These are phyloP conservation scores for Choloepus hoffmanni DNA, from an alignment of 2,113 vertebrate genomes.

Conservation along the genomic window DNA sequence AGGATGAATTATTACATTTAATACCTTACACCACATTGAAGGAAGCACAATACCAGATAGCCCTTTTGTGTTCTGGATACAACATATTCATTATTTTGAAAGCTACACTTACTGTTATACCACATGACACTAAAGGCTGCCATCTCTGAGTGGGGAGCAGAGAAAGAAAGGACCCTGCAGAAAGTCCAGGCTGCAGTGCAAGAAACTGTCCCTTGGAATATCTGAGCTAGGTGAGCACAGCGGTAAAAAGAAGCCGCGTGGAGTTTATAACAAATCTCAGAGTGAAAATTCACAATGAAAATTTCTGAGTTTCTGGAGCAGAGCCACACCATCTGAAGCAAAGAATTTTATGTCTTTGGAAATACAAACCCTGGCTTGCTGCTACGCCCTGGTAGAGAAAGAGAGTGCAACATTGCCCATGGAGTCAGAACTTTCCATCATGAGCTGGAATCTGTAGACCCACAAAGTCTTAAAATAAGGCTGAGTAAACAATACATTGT, in stretches of 20 bases:
- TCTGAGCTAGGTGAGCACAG: background rate
- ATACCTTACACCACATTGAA: background rate
- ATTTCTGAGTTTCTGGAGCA: background rate
- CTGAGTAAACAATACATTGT: background rate
- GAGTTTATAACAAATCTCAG: background rate
- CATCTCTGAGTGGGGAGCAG: background rate
- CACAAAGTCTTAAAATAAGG: background rate
- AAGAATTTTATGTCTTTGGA: background rate
- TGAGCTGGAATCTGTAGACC: background rate
- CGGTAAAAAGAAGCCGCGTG: background rate
- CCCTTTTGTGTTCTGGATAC: background rate
- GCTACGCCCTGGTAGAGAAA: background rate
- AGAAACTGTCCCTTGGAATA: background rate
- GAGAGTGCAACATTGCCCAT: background rate
- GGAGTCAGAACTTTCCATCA: background rate
- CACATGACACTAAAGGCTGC: background rate
- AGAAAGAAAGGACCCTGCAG: background rate
- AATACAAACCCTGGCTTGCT: background rate
- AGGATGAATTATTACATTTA: background rate
- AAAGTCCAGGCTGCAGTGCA: background rate
- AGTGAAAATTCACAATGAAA: constrained; percentile 5
- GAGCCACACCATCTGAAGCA: background rate
- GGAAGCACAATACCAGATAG: background rate
- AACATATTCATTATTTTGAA: background rate
- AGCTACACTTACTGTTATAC: background rate